A percentile compares a stretch with the other conserved stretches of the same genome.
phyloP scores from a whole-genome alignment of 92 coral and sea anemone species.

The Epizoanthus scotinus region DNA sequence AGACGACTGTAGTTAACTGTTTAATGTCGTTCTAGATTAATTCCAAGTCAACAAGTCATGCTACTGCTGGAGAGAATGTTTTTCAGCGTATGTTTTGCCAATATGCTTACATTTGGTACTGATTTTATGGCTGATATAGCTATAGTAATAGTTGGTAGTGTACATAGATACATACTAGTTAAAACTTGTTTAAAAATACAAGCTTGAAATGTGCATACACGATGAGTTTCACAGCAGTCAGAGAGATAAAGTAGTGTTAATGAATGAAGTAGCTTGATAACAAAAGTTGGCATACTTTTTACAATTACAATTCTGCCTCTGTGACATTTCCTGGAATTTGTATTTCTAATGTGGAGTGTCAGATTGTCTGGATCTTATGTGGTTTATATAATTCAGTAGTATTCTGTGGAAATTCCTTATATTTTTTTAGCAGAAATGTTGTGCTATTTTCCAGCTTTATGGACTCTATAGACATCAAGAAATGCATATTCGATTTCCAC shows the following conservation, averaged over 20 bases:
- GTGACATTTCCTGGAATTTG: too few species aligned
- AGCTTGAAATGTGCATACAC: constrained; percentile 31
- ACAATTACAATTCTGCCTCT: too few species aligned
- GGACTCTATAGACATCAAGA: too few species aligned
- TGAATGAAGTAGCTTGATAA: not conserved
- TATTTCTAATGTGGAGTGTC: too few species aligned
- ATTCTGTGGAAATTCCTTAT: too few species aligned
- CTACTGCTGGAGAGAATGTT: constrained; percentile 10
- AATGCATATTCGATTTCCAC: too few species aligned
- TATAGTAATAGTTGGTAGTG: constrained; percentile 24
- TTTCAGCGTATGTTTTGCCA: not conserved
- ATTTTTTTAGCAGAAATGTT: too few species aligned
- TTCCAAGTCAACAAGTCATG: constrained; percentile 25
- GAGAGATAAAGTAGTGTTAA: not conserved
- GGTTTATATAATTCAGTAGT: too few species aligned
- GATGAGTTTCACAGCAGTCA: constrained; percentile 24
- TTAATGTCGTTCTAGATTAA: constrained; percentile 14
- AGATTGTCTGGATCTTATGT: too few species aligned
- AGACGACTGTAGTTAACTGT: constrained; percentile 2
- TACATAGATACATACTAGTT: constrained; percentile 6
- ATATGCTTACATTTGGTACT: not conserved
- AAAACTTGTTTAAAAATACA: constrained; percentile 44
- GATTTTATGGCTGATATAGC: constrained; percentile 13
- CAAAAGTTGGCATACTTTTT: not conserved
- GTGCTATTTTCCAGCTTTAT: too few species aligned